Base-by-base conservation (phyloP, 2,113 vertebrate genomes). In the Serilophus lunatus region DNA sequence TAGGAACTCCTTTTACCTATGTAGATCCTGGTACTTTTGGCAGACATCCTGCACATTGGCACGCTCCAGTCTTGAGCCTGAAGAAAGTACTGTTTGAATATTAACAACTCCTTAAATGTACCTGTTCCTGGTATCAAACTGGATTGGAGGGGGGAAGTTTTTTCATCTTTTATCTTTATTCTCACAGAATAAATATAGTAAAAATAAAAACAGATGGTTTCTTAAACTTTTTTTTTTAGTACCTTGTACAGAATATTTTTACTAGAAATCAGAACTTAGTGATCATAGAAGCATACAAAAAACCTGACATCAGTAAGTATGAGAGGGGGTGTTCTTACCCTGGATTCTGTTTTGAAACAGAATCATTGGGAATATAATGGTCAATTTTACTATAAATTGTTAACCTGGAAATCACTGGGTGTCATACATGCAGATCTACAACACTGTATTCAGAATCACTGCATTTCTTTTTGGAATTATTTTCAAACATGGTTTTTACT, bases 91-190 rank as follows among this genome's bases (percentile, higher is more conserved):
- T 53, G 17, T 16, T 42, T 47, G 7, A 77, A 60, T 63, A 53
- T 64, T 90, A 50, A 31, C 3, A 6, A 36, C 9, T 7, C 22
- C 6, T 78, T 77, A 50, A 77, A 31, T 23, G 17, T 47, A 74
- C 2, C 18, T 59, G 3, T n/a, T 74, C 8, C 8, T 69, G 16
- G 4, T 82, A 57, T 47, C 26, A 35, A 16, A 8, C 76, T 36
- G 40, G 12, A 35, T 22, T 71, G 13, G 7, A 76, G 3, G 3
- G 1, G 2, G 2, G 5, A 8, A 4, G 0, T 5, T 44, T 50
- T 66, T 45, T 29, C 16, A 13, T 45, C 9, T 64, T 82, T 80
- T 63, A 31, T 45, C 13, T 53, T 65, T 57, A 66, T 8, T n/a
- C 7, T 3, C 7, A 53, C 7, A 36, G 28, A 79, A 42, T 42